These are phyloP conservation scores for Lasioglossum zephyrum DNA, from an alignment of 2,888 invertebrate species.

Conservation along the genomic window DNA sequence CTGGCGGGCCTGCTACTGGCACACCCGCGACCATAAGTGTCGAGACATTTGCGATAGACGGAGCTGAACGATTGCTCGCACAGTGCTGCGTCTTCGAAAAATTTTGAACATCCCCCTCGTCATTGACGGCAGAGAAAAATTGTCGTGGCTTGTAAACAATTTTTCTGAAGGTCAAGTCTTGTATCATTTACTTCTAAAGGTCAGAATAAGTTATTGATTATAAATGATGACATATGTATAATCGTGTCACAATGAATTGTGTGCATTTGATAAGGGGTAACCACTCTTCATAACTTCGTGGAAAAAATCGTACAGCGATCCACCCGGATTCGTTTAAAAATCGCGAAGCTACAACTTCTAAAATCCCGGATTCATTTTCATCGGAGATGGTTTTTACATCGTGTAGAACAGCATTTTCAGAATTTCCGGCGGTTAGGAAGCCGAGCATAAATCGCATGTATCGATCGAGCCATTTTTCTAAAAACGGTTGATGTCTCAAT, in stretches of 20 bases:
- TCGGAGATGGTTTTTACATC: neutral
- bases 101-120: neutral
- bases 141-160: neutral
- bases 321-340: no score
- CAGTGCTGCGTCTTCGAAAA: neutral
- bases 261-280: no score
- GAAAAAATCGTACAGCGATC: no score
- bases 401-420: neutral
- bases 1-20: slow-evolving; percentile 11
- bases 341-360: no score
- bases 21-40: slow-evolving; percentile 6
- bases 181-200: no score
- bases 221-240: no score
- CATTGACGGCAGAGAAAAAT: neutral
- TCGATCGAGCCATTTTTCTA: neutral
- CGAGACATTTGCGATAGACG: neutral
- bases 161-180: neutral
- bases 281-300: no score
- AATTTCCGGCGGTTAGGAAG: neutral
- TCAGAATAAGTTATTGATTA: no score
- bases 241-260: no score
- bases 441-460: neutral
- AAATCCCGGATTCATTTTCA: no score
- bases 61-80: neutral
- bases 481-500: neutral